A percentile compares a stretch with the other conserved stretches of the same genome.
These are phyloP conservation scores for Andrena flavipes DNA, from an alignment of 2,888 invertebrate species.

Conservation along the genomic window DNA sequence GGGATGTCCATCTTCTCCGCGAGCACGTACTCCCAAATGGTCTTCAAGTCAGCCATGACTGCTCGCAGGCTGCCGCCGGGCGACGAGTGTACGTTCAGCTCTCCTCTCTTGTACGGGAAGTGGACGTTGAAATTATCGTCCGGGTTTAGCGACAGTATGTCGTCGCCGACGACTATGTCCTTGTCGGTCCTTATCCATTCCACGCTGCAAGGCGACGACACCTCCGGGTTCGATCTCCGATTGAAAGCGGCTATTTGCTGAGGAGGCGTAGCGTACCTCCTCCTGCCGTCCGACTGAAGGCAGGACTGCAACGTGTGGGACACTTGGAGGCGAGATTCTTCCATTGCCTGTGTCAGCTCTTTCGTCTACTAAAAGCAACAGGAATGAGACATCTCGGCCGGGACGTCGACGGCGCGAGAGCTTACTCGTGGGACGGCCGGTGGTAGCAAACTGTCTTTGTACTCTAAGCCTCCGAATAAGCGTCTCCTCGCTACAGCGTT, in stretches of 20 bases:
- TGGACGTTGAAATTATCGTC: constrained; percentile 93
- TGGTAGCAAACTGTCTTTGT: constrained; percentile 89
- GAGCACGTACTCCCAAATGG: constrained; percentile 94
- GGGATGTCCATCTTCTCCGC: constrained; percentile 91
- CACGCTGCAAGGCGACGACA: constrained; percentile 86
- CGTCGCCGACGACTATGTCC: constrained; percentile 91
- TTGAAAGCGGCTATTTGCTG: constrained; percentile 96
- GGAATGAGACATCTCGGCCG: constrained; percentile 18
- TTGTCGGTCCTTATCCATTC: constrained; percentile 88
- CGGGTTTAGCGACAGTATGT: constrained; percentile 90
- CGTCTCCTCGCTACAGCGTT: constrained; percentile 93
- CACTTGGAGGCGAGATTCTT: constrained; percentile 93
- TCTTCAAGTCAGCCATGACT: constrained; percentile 93
- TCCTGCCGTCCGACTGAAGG: constrained; percentile 92
- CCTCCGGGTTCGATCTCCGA: constrained; percentile 91
- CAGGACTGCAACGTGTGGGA: constrained; percentile 95
- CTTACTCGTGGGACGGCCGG: constrained; percentile 87
- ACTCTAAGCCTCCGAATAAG: constrained; percentile 85
- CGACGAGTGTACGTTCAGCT: constrained; percentile 93
- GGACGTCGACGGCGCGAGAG: neutral
- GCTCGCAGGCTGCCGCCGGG: constrained; percentile 95
- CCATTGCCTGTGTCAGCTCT: constrained; percentile 91
- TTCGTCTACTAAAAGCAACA: constrained; percentile 85
- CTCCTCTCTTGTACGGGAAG: constrained; percentile 95
- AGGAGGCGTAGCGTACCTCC: constrained; percentile 94